These are phyloP conservation scores for Triplophysa rosa DNA, from an alignment of 2,113 vertebrate species.

Conservation along the genomic window DNA sequence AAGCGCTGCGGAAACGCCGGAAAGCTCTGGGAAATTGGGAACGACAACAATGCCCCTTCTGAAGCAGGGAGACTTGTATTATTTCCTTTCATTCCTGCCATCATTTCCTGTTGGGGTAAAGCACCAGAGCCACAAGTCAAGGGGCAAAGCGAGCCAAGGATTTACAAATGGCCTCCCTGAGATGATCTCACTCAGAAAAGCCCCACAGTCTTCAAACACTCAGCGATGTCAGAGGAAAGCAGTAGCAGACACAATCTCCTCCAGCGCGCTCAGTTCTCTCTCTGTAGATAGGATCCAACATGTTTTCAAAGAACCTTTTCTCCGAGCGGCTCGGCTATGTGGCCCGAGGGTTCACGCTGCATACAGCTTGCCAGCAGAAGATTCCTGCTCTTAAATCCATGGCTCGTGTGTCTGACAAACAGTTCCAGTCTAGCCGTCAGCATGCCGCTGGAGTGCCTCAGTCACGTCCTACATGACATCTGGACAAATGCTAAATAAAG, in stretches of 20 bases:
- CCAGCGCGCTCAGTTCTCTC: background rate
- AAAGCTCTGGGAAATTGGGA: constrained; percentile 6
- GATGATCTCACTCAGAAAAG: background rate
- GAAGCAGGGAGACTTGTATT: constrained; percentile 6
- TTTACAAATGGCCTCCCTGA: constrained; percentile 20
- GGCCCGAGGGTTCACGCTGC: constrained; percentile 19
- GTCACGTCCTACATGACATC: background rate
- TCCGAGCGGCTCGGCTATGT: constrained; percentile 9
- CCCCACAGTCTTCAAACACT: constrained; percentile 2
- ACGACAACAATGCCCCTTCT: constrained; percentile 5
- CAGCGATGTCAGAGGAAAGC: constrained; percentile 17
- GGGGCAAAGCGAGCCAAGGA: background rate
- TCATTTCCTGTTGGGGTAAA: constrained; percentile 3
- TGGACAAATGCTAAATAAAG: background rate
- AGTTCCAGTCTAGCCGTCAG: background rate
- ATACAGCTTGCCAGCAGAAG: constrained; percentile 28
- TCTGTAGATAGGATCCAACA: constrained; percentile 33
- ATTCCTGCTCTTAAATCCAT: constrained; percentile 22
- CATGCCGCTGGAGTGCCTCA: background rate
- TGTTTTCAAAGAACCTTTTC: constrained; percentile 40
- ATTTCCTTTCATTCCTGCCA: constrained; percentile 25
- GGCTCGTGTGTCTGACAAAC: constrained; percentile 14
- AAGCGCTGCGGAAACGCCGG: background rate
- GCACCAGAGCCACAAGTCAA: constrained; percentile 23
- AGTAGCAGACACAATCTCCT: constrained; percentile 10